Evolutionary conservation across 2,888 invertebrate genomes (phyloP), one percentile per base, ranked within the genome.

Genomic region (Celastrina argiolus): DNA sequence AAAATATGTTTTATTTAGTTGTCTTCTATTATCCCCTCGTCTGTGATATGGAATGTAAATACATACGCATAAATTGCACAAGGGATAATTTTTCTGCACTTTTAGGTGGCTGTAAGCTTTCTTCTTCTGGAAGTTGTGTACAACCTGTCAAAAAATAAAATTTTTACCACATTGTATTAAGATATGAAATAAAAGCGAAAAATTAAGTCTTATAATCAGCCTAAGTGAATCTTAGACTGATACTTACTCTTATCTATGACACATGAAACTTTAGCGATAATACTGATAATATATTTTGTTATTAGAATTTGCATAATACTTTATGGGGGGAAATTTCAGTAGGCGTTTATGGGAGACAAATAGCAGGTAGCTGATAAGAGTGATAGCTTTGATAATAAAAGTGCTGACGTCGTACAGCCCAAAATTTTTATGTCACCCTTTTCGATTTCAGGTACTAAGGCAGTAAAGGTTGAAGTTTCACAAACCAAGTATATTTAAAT

Each of bases 1-100:
- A 14, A 74, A 73, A 65, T 10, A 7, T 58, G n/a, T 34, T 59
- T 31, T 18, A 8, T 31, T 8, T 4, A 31, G 10, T 16, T 34
- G n/a, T n/a, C n/a, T n/a, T n/a, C n/a, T n/a, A n/a, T n/a, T n/a
- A n/a, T n/a, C n/a, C n/a, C n/a, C n/a, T n/a, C n/a, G n/a, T n/a
- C n/a, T n/a, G n/a, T n/a, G n/a, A 3, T 45, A 45, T 10, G 2
- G 45, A 45, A 39, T 10, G 18, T 18, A 34, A 12, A 34, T 59
- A 59, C 16, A 12, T 59, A 59, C 59, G 59, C 2, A 31, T 8
- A 4, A 59, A 34, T 31, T 59, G 59, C 8, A 59, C 7, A 16
- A 59, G 8, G 16, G 59, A 59, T 16, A 0, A 14, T 16, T 59
- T 59, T 16, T 59, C 26, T 18, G 34, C 18, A 31, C 3, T 59